Base-by-base conservation (phyloP, 2,797 vertebrate species). In the Enteromius treurensis region DNA sequence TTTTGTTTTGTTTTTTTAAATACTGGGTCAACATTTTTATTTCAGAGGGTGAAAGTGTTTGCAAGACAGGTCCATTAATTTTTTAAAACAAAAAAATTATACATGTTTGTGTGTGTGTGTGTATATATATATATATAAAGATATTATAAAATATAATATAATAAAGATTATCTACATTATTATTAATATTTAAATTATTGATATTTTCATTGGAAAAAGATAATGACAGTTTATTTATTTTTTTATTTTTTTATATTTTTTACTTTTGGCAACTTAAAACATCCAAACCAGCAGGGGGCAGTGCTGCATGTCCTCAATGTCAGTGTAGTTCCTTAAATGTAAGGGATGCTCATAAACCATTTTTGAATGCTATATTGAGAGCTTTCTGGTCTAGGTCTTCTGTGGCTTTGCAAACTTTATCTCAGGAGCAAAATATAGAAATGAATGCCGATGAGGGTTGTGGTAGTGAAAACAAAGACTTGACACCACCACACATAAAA, bases 271-370 rank as follows among this genome's bases (percentile, higher is more conserved):
- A 60, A 26, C n/a, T 58, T 58, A 11, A 60, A 60, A 60, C 81
- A 84, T 85, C 84, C 86, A 77, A 69, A 17, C 71, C 86, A 87
- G 73, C 76, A 88, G 86, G 84, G 86, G 87, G 82, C 87, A 87
- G 84, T 86, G 73, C 53, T 62, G 71, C 42, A 79, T 76, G 40
- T 60, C 68, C 58, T 60, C 37, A 32, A 32, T 42, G 6, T 75
- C 1, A 37, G 42, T 13, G 62, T 21, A 49, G 6, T 55, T 23
- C 37, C 75, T 62, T 70, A 87, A 81, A 82, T 45, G 8, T 77
- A 51, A 64, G 3, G 19, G 37, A 78, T 75, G 42, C 40, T 51
- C 17, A 71, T 81, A 47, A 73, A 53, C 51, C 2, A 15, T 40
- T 14, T 77, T 58, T 51, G 26, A 74, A 81, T 71, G 75, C 67